These are phyloP conservation scores for Chrysocyon brachyurus DNA, from an alignment of 2,797 vertebrate species.

Conservation along the genomic window DNA sequence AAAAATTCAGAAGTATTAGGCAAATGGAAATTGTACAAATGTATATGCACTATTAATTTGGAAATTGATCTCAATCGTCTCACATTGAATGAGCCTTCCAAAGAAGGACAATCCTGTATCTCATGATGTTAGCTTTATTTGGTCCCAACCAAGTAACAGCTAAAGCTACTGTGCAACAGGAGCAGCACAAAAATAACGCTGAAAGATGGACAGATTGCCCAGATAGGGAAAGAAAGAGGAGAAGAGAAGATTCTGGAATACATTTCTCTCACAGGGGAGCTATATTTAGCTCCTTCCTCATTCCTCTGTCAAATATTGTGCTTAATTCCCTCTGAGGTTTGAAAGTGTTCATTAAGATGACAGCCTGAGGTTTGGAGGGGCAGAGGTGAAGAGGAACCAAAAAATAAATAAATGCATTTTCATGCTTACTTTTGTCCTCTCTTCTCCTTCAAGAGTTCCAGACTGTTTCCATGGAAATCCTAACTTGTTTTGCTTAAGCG, in stretches of 20 bases:
- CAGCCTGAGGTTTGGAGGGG: constrained; percentile 66
- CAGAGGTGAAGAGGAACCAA: constrained; percentile 73
- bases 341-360: constrained; percentile 69
- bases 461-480: constrained; percentile 80
- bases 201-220: background rate
- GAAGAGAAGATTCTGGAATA: constrained; percentile 44
- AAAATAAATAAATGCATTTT: constrained; percentile 75
- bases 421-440: constrained; percentile 64
- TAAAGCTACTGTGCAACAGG: background rate
- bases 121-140: background rate
- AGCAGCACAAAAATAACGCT: background rate
- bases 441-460: constrained; percentile 70
- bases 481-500: constrained; percentile 74
- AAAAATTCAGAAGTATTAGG: background rate
- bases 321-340: constrained; percentile 70
- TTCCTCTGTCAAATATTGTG: constrained; percentile 74
- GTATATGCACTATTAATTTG: background rate
- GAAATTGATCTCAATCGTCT: background rate
- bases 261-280: constrained; percentile 56
- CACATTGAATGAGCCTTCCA: background rate
- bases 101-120: background rate
- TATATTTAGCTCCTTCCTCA: constrained; percentile 73
- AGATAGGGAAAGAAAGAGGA: background rate
- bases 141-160: background rate
- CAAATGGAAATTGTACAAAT: background rate